Conservation (phyloP, 2,113 vertebrate species). For the Motacilla alba region DNA sequence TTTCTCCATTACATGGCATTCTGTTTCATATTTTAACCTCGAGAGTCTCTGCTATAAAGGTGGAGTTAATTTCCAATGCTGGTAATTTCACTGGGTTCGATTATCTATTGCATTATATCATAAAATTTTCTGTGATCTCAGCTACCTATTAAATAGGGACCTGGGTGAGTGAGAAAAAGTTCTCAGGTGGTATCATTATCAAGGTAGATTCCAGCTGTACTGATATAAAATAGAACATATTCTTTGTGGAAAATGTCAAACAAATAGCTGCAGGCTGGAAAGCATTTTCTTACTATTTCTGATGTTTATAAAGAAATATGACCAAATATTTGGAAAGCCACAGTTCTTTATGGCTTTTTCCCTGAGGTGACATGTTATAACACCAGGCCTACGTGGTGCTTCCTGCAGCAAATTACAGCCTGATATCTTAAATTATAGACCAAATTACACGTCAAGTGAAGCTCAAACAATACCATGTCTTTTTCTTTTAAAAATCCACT, state of each 20-base stretch:
- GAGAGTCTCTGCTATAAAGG: constrained; percentile 9
- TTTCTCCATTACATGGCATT: constrained; percentile 14
- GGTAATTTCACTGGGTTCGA: constrained; percentile 4
- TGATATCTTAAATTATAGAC: not conserved
- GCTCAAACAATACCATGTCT: not conserved
- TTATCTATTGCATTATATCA: not conserved
- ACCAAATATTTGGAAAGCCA: not conserved
- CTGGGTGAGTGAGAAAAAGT: not conserved
- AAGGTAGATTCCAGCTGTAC: not conserved
- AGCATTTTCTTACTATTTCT: not conserved
- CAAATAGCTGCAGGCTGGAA: not conserved
- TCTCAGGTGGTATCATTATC: not conserved
- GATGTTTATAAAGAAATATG: not conserved
- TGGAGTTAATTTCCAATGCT: not conserved
- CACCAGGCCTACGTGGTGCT: not conserved
- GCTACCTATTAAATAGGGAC: constrained; percentile 27
- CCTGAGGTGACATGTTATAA: not conserved
- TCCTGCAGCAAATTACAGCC: not conserved
- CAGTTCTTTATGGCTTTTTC: not conserved
- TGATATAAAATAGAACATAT: not conserved
- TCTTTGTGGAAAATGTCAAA: not conserved
- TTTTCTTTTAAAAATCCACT: not conserved
- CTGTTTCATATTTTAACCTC: constrained; percentile 16
- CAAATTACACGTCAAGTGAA: not conserved
- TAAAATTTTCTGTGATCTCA: constrained; percentile 32